A percentile compares a stretch with the other conserved stretches of the same genome.
phyloP scores from a whole-genome alignment of 2,797 vertebrate species.

The Tokudaia tokunoshimensis region DNA sequence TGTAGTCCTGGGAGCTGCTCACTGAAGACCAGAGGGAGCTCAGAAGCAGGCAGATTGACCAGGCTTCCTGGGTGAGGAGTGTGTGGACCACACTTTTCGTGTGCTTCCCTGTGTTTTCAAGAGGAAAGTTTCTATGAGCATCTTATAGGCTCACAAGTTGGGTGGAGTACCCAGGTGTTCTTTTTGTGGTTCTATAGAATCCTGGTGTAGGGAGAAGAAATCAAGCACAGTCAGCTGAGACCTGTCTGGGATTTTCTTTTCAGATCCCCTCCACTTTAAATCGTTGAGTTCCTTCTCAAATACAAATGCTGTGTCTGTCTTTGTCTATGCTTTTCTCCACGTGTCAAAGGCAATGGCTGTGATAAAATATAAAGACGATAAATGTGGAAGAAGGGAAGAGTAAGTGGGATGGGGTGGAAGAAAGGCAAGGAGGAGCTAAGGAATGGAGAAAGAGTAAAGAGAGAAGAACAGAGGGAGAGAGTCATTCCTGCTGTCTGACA shows the following conservation, averaged over 20 bases:
- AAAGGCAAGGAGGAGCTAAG: background rate
- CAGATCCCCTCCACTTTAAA: background rate
- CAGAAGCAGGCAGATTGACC: background rate
- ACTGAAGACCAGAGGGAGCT: background rate
- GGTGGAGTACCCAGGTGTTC: background rate
- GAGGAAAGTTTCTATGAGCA: conserved; percentile 31
- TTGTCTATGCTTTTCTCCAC: background rate
- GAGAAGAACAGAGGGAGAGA: background rate
- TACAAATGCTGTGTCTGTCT: background rate
- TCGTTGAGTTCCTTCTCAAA: background rate
- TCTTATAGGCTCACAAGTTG: conserved; percentile 49
- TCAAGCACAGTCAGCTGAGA: background rate
- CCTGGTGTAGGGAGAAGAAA: background rate
- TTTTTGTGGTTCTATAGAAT: background rate
- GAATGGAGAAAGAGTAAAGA: no score
- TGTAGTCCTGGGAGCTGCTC: background rate
- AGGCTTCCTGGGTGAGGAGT: background rate
- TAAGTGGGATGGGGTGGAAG: rapidly evolving
- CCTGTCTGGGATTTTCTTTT: conserved; percentile 3
- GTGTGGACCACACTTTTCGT: background rate
- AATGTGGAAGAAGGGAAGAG: background rate
- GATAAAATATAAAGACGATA: background rate
- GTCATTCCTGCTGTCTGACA: background rate
- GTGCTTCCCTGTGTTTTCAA: background rate
- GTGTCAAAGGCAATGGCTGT: background rate